A percentile compares a stretch with the other conserved stretches of the same genome.
Conservation (phyloP, 2,113 vertebrate species). For the Sapayoa aenigma region DNA sequence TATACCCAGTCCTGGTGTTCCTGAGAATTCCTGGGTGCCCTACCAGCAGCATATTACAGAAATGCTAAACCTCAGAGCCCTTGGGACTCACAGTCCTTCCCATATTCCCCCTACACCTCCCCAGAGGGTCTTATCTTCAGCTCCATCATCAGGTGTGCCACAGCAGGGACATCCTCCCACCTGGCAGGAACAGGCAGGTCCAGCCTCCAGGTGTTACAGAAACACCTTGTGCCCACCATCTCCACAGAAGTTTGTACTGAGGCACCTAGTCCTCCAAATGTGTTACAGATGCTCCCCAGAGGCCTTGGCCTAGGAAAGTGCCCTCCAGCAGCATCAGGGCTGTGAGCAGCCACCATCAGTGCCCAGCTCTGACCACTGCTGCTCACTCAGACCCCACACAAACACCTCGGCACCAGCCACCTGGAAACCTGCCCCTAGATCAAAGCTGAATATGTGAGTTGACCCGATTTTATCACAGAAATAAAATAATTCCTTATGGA, state of each 20-base stretch:
- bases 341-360: accelerated
- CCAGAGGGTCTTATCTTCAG: neutral
- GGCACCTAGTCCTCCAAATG: neutral
- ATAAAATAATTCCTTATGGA: neutral
- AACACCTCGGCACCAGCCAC: neutral
- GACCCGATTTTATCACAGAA: neutral
- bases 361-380: accelerated
- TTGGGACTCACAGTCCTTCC: neutral
- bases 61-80: neutral
- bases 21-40: too few species aligned
- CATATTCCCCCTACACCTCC: accelerated
- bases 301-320: accelerated
- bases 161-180: neutral
- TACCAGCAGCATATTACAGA: neutral
- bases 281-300: neutral
- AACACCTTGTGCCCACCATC: neutral
- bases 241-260: neutral
- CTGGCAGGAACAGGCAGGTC: accelerated
- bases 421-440: neutral
- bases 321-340: neutral
- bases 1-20: neutral
- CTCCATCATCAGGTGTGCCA: neutral
- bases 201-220: neutral
- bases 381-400: neutral
- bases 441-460: accelerated